phyloP scores from a whole-genome alignment of 1,140 invertebrate species.

The Carcinoscorpius rotundicauda region DNA sequence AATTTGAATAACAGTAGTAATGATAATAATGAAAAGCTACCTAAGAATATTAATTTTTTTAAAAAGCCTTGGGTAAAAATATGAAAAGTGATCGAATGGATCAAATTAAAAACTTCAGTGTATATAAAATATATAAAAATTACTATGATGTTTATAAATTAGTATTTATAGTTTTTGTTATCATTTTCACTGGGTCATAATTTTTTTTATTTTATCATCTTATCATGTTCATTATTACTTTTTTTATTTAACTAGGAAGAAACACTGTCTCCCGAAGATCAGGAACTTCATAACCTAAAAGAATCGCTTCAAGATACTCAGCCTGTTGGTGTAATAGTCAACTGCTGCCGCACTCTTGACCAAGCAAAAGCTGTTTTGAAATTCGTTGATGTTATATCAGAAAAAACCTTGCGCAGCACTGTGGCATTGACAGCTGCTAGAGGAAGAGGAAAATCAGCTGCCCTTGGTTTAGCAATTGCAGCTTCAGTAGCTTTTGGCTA shows the following conservation, averaged over 20 bases:
- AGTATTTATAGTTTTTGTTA: too few relatives aligned
- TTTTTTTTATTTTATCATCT: too few relatives aligned
- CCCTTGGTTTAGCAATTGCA: slow-evolving; percentile 83
- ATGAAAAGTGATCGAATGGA: too few relatives aligned
- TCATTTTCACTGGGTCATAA: too few relatives aligned
- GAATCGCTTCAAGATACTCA: slow-evolving; percentile 71
- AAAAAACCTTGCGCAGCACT: slow-evolving; percentile 78
- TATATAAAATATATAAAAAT: too few relatives aligned
- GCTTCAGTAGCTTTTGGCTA: slow-evolving; percentile 61
- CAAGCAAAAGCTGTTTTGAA: slow-evolving; percentile 78
- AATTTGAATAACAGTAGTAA: too few relatives aligned
- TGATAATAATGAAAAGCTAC: too few relatives aligned
- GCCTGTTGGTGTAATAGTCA: slow-evolving; percentile 77
- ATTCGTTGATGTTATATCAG: slow-evolving; percentile 89
- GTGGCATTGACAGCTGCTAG: slow-evolving; percentile 90
- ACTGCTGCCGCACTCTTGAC: slow-evolving; percentile 84
- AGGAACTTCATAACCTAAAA: slow-evolving; percentile 56
- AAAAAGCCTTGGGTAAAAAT: too few relatives aligned
- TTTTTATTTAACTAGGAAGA: neutral
- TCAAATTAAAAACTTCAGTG: too few relatives aligned
- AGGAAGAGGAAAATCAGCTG: slow-evolving; percentile 96
- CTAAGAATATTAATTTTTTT: too few relatives aligned
- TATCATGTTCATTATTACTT: too few relatives aligned
- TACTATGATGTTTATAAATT: too few relatives aligned
- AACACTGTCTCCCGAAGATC: slow-evolving; percentile 26